phyloP scores from a whole-genome alignment of 2,888 invertebrate genomes.

The Thumatha senex region DNA sequence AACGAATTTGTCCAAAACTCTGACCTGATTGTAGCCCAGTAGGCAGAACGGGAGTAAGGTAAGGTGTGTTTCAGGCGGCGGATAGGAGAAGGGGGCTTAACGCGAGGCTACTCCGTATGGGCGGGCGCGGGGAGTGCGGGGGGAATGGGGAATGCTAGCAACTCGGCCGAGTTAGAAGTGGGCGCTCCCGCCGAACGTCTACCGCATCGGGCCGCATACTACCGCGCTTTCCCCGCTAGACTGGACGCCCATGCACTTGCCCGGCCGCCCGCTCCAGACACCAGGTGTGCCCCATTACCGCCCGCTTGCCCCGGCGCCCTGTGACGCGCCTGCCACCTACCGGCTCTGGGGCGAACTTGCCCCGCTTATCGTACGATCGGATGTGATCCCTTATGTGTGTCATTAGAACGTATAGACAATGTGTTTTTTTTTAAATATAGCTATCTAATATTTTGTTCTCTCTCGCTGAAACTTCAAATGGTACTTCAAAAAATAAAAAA shows the following conservation, averaged over 20 bases:
- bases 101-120: conserved; percentile 76
- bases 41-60: conserved; percentile 15
- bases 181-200: conserved; percentile 91
- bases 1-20: too few species aligned
- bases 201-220: conserved; percentile 88
- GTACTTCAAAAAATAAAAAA: too few species aligned
- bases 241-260: conserved; percentile 85
- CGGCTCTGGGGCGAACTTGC: background rate
- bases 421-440: background rate
- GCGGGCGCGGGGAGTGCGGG: conserved; percentile 79
- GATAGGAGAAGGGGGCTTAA: conserved; percentile 68
- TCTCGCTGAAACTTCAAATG: background rate
- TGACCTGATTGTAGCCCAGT: background rate
- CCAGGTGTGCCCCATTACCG: conserved; percentile 59
- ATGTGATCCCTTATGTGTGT: background rate
- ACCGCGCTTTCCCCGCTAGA: conserved; percentile 94
- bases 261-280: conserved; percentile 65
- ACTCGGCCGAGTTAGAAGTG: conserved; percentile 93
- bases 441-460: background rate
- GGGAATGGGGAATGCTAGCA: conserved; percentile 40
- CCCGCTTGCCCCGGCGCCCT: conserved; percentile 13
- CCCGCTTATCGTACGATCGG: background rate
- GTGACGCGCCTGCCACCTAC: background rate
- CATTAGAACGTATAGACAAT: background rate
- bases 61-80: conserved; percentile 65